A percentile compares a stretch with the other conserved stretches of the same genome.
Evolutionary conservation across 2,888 invertebrate genomes (phyloP).

Genomic region (Diaphora mendica): DNA sequence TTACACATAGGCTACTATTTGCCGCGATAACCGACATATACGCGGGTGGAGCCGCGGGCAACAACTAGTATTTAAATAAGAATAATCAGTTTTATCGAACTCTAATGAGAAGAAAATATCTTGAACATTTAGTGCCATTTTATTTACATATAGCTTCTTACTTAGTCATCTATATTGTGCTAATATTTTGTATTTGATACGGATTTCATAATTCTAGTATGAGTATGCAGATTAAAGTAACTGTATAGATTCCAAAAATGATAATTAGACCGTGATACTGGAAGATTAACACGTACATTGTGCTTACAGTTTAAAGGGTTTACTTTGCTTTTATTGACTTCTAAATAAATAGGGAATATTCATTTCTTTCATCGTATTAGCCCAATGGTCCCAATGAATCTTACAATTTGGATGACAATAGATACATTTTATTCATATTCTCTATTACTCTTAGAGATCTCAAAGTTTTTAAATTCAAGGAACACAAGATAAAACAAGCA

Average conservation of each 20-base stretch:
- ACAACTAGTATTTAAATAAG: not conserved
- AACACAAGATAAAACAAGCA: not conserved
- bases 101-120: not conserved
- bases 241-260: not conserved
- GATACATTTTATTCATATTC: not conserved
- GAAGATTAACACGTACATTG: no score
- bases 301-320: not conserved
- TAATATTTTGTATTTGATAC: no score
- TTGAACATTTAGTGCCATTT: not conserved
- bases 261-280: not conserved
- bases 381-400: not conserved
- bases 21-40: no score
- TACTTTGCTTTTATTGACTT: not conserved
- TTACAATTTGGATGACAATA: not conserved
- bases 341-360: not conserved
- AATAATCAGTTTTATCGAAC: not conserved
- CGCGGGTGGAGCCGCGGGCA: no score
- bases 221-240: not conserved
- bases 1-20: no score
- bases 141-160: not conserved
- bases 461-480: not conserved
- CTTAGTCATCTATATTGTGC: not conserved
- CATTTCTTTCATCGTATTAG: not conserved
- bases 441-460: not conserved
- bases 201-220: not conserved